These are phyloP conservation scores for Rattus norvegicus DNA, from an alignment of 2,113 vertebrate genomes.

Conservation along the genomic window DNA sequence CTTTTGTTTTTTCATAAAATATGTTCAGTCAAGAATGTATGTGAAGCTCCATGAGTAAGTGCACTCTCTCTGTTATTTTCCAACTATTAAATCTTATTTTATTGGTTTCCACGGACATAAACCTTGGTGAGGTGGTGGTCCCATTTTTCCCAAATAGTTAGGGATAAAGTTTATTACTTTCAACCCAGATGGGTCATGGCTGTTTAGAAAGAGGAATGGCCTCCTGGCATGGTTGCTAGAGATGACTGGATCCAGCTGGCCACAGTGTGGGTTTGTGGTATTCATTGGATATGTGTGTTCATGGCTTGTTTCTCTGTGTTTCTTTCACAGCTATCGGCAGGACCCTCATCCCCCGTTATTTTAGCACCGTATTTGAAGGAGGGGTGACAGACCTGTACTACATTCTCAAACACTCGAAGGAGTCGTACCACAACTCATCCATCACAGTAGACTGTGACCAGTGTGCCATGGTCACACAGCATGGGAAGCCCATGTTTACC, in stretches of 20 bases:
- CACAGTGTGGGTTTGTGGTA: accelerated
- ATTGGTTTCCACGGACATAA: neutral
- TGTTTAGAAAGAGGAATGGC: slow-evolving; percentile 19
- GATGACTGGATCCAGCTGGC: neutral
- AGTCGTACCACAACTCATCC: slow-evolving; percentile 99
- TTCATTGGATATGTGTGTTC: slow-evolving; percentile 49
- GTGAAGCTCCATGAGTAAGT: neutral
- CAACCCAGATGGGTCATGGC: neutral
- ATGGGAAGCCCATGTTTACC: slow-evolving; percentile 99
- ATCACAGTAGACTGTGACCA: slow-evolving; percentile 99
- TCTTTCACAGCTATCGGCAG: slow-evolving; percentile 95
- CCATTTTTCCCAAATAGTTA: slow-evolving; percentile 19
- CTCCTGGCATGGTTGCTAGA: neutral
- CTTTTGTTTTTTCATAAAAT: neutral
- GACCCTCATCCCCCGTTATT: slow-evolving; percentile 99
- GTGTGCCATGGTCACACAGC: slow-evolving; percentile 99
- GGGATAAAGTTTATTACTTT: neutral
- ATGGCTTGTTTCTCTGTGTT: slow-evolving; percentile 83
- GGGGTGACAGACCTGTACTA: slow-evolving; percentile 99
- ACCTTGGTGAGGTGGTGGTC: neutral
- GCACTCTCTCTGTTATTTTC: neutral
- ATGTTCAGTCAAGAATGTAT: neutral
- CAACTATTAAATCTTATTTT: neutral
- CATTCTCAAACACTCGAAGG: slow-evolving; percentile 99
- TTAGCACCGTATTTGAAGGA: slow-evolving; percentile 99